Evolutionary conservation across 2,113 vertebrate genomes (phyloP).

Genomic region (Colaptes auratus): DNA sequence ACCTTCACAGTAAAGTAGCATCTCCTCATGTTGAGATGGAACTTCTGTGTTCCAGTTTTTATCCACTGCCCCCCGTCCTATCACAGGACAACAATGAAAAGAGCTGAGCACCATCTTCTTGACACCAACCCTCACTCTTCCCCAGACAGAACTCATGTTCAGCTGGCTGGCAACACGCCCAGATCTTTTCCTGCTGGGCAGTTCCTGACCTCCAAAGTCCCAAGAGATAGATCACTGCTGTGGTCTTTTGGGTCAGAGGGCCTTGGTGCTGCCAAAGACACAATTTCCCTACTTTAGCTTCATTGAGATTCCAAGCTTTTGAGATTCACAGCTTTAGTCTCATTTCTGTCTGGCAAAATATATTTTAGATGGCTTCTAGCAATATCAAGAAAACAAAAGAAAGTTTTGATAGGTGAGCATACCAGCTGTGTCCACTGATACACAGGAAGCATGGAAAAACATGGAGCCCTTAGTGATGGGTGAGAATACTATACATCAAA

Average conservation of each 20-base stretch:
- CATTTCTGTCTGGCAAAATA: background rate
- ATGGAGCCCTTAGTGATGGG: background rate
- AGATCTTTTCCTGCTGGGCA: background rate
- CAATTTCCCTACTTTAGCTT: background rate
- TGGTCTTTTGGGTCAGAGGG: background rate
- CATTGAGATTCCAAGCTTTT: background rate
- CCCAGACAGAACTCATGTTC: no score
- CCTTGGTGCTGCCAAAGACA: background rate
- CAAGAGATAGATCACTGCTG: background rate
- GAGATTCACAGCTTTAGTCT: background rate
- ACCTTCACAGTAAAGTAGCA: no score
- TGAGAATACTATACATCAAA: background rate
- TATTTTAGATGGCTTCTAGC: background rate
- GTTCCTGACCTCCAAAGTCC: background rate
- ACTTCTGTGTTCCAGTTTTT: no score
- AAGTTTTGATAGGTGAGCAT: background rate
- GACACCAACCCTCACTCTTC: no score
- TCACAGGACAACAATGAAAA: no score
- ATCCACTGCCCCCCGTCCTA: no score
- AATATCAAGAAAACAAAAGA: background rate
- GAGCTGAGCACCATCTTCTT: no score
- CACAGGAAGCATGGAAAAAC: background rate
- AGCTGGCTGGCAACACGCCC: no score
- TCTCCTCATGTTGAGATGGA: no score
- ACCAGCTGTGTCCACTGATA: background rate